Percentiles rank a stretch among this genome's conserved stretches.
Conservation (phyloP, 2,797 vertebrate genomes). For the Gambelia wislizenii region DNA sequence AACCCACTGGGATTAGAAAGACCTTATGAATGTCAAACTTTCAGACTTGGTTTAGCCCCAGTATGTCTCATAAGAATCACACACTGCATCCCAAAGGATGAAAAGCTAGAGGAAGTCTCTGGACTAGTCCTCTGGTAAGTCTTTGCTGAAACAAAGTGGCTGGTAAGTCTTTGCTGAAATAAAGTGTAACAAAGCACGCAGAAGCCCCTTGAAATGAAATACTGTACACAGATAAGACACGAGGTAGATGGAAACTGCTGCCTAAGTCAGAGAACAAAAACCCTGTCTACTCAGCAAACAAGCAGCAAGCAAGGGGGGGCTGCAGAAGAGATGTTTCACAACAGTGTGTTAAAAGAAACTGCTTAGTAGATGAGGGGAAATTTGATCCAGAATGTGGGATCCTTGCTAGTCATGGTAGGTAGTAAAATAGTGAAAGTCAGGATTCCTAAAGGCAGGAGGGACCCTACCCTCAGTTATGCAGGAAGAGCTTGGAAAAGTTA, state of each 20-base stretch:
- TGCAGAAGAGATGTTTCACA: slow-evolving; percentile 2
- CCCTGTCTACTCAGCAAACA: not conserved
- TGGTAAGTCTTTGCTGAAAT: not conserved
- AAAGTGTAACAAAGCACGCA: not conserved
- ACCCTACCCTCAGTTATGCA: not conserved
- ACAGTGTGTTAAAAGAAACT: not conserved
- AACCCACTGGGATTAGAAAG: not conserved
- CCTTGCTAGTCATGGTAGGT: not conserved
- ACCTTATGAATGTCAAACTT: not conserved
- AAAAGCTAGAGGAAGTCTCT: not conserved
- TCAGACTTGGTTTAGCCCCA: not conserved
- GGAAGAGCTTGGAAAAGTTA: not conserved
- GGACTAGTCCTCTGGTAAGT: too few relatives aligned
- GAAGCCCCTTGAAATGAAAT: not conserved
- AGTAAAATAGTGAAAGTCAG: not conserved
- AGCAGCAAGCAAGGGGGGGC: not conserved
- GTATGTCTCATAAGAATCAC: not conserved
- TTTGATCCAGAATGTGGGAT: not conserved
- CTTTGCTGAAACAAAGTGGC: not conserved
- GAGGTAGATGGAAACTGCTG: not conserved
- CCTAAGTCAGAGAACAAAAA: slow-evolving; percentile 13
- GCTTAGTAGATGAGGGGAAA: not conserved
- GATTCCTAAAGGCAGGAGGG: not conserved
- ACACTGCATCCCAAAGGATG: not conserved
- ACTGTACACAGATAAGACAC: not conserved